phyloP scores from a whole-genome alignment of 1,140 invertebrate species.

The Caenorhabditis latens region DNA sequence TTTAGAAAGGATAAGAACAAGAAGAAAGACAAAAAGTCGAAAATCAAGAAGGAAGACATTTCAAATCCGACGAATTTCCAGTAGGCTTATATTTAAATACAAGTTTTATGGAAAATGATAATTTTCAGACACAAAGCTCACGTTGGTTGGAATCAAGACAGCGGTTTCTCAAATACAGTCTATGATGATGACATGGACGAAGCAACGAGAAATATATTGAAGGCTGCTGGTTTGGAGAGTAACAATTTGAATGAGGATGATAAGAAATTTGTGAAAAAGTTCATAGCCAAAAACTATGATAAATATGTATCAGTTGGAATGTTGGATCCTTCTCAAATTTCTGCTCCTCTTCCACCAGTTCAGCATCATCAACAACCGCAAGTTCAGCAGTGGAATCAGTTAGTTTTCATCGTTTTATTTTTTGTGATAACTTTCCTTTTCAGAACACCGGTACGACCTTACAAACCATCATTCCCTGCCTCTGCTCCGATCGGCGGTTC shows the following conservation, averaged over 20 bases:
- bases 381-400: slow-evolving; percentile 8
- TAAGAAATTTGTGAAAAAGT: slow-evolving; percentile 68
- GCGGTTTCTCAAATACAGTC: slow-evolving; percentile 69
- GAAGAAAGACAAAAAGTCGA: slow-evolving; percentile 69
- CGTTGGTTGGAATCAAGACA: slow-evolving; percentile 70
- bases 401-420: background rate
- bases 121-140: slow-evolving; percentile 70
- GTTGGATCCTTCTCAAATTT: background rate
- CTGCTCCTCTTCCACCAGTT: slow-evolving; percentile 37
- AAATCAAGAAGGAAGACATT: slow-evolving; percentile 70
- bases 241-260: slow-evolving; percentile 66
- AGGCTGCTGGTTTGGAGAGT: slow-evolving; percentile 68
- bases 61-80: slow-evolving; percentile 70
- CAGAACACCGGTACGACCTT: slow-evolving; percentile 45
- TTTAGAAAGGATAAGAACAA: slow-evolving; percentile 62
- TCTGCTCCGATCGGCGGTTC: slow-evolving; percentile 27
- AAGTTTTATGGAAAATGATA: background rate
- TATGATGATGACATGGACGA: slow-evolving; percentile 68
- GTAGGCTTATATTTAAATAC: slow-evolving; percentile 56
- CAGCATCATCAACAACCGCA: background rate
- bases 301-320: slow-evolving; percentile 31
- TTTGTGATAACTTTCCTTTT: background rate
- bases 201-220: slow-evolving; percentile 66
- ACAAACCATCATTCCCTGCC: slow-evolving; percentile 40
- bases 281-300: slow-evolving; percentile 67